These are phyloP conservation scores for Ctenopoma multispine DNA, from an alignment of 2,797 vertebrate species.

Conservation along the genomic window DNA sequence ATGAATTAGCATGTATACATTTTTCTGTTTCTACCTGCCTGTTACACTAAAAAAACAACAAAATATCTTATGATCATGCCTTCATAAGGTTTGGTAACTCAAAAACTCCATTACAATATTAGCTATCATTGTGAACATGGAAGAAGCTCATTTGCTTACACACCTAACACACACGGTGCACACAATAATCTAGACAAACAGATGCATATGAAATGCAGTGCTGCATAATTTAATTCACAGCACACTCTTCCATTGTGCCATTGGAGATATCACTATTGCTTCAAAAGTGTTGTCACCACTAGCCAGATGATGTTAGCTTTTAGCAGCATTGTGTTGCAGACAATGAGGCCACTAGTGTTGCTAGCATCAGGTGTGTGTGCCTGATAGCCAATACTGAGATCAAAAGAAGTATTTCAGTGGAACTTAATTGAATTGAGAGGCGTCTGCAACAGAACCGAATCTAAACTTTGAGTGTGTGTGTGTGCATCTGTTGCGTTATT, in stretches of 20 bases:
- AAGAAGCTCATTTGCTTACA: slow-evolving; percentile 41
- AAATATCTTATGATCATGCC: neutral
- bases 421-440: slow-evolving; percentile 76
- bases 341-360: slow-evolving; percentile 68
- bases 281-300: slow-evolving; percentile 71
- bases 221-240: slow-evolving; percentile 42
- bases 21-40: neutral
- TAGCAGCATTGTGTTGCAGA: slow-evolving; percentile 67
- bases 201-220: slow-evolving; percentile 21
- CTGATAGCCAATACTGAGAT: slow-evolving; percentile 78
- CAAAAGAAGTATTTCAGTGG: slow-evolving; percentile 72
- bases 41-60: too few relatives aligned
- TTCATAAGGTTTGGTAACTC: neutral
- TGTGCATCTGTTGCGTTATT: slow-evolving; percentile 45
- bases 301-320: slow-evolving; percentile 77
- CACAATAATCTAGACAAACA: slow-evolving; percentile 2
- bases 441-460: slow-evolving; percentile 54
- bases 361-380: slow-evolving; percentile 80
- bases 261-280: slow-evolving; percentile 45
- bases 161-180: neutral
- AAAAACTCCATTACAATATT: neutral
- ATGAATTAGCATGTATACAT: neutral
- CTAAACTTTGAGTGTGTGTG: slow-evolving; percentile 38
- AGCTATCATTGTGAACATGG: slow-evolving; percentile 11
- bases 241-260: slow-evolving; percentile 38